Evolutionary conservation across 2,888 invertebrate species (phyloP).

Genomic region (Trichopoda pennipes): DNA sequence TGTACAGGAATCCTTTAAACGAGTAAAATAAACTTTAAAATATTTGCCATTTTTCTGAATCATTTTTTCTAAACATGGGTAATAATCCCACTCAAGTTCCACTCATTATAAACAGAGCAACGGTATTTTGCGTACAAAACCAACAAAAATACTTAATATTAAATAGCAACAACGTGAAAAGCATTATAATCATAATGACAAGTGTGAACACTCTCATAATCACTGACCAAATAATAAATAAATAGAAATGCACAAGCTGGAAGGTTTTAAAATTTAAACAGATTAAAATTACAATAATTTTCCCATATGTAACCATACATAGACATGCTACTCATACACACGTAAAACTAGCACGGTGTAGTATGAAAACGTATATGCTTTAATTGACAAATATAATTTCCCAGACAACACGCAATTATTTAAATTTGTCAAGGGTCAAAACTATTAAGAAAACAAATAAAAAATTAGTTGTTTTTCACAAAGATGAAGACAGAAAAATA

Average conservation of each 20-base stretch:
- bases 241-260: conserved; percentile 23
- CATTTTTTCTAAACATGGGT: not conserved
- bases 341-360: not conserved
- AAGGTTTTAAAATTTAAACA: conserved; percentile 28
- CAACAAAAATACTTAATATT: not conserved
- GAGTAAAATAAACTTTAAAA: too few species aligned
- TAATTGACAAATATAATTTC: too few species aligned
- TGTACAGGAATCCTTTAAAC: too few species aligned
- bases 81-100: not conserved
- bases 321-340: not conserved
- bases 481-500: too few species aligned
- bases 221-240: conserved; percentile 57
- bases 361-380: not conserved
- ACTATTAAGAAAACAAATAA: too few species aligned
- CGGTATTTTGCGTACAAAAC: conserved; percentile 20
- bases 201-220: conserved; percentile 61
- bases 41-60: too few species aligned
- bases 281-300: conserved; percentile 41
- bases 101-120: not conserved
- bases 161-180: not conserved
- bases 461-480: too few species aligned
- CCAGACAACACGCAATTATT: too few species aligned
- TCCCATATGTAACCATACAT: not conserved
- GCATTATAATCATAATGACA: conserved; percentile 50
- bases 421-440: too few species aligned